Percentiles rank a stretch among this genome's conserved stretches.
Evolutionary conservation across 2,113 vertebrate genomes (phyloP).

Genomic region (Dipodomys ordii): DNA sequence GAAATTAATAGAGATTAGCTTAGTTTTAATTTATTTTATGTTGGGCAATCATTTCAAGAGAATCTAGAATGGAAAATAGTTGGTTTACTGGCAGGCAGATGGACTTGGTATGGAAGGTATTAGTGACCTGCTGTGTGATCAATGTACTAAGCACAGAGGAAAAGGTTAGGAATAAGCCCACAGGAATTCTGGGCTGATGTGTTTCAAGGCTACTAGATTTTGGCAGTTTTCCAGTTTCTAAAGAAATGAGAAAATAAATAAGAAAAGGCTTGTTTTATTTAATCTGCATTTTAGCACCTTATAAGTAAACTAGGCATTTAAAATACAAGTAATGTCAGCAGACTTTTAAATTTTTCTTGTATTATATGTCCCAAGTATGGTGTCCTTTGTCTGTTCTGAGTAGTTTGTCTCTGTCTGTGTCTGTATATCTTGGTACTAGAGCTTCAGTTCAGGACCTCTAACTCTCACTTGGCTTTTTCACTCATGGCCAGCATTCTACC

Average conservation of each 20-base stretch:
- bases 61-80: not conserved
- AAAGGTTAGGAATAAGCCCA: conserved; percentile 1
- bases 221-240: conserved; percentile 1
- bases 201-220: conserved; percentile 21
- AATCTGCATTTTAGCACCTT: conserved; percentile 63
- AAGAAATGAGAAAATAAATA: conserved; percentile 55
- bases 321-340: not conserved
- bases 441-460: too few species aligned
- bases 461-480: too few species aligned
- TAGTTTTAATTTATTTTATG: not conserved
- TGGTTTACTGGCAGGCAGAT: not conserved
- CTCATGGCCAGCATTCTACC: too few species aligned
- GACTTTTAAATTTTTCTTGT: not conserved
- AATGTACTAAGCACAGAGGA: conserved; percentile 31
- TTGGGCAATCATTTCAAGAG: not conserved
- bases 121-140: not conserved
- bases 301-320: conserved; percentile 1
- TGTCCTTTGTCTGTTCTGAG: not conserved
- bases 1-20: not conserved
- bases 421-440: too few species aligned
- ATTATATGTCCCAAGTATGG: not conserved
- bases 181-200: not conserved
- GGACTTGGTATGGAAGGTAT: not conserved
- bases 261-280: not conserved
- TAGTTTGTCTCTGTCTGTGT: too few species aligned